Evolutionary conservation across 2,888 invertebrate genomes (phyloP).

Genomic region (Ophioninae sp.): DNA sequence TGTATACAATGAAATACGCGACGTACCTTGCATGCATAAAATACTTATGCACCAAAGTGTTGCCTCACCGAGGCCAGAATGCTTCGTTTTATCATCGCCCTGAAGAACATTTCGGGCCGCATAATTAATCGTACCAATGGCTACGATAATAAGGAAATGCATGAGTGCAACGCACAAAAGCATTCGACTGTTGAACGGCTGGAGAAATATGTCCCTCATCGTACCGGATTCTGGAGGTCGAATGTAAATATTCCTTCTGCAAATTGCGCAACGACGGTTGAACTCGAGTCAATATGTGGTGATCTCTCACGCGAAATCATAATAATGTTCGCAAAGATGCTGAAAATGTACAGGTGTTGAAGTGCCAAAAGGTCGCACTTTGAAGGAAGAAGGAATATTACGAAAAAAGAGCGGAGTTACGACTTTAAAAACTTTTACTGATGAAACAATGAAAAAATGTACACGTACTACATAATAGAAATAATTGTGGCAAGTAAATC

Average conservation of each 20-base stretch:
- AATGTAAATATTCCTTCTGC: conserved; percentile 85
- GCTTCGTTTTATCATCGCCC: conserved; percentile 76
- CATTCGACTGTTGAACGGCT: conserved; percentile 84
- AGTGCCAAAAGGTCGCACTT: background rate
- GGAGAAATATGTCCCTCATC: conserved; percentile 85
- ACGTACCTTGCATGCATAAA: conserved; percentile 85
- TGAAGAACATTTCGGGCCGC: conserved; percentile 72
- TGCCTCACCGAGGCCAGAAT: conserved; percentile 82
- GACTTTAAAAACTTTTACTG: background rate
- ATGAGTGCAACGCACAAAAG: conserved; percentile 83
- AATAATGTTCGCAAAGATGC: background rate
- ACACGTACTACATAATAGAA: too few relatives aligned
- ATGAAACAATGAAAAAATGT: background rate
- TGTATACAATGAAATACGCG: background rate
- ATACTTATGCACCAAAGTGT: conserved; percentile 85
- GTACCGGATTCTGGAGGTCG: conserved; percentile 85
- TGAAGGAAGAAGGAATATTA: background rate
- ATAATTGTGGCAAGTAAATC: too few relatives aligned
- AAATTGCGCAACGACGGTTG: background rate
- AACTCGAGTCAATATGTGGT: conserved; percentile 6
- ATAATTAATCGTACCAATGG: conserved; percentile 82
- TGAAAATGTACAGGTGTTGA: background rate
- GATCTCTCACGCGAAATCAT: background rate
- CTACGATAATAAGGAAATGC: conserved; percentile 81
- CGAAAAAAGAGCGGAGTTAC: background rate